Percentiles rank a stretch among this genome's conserved stretches.
Evolutionary conservation across 2,888 invertebrate species (phyloP).

Genomic region (Sminthurinus aureus): DNA sequence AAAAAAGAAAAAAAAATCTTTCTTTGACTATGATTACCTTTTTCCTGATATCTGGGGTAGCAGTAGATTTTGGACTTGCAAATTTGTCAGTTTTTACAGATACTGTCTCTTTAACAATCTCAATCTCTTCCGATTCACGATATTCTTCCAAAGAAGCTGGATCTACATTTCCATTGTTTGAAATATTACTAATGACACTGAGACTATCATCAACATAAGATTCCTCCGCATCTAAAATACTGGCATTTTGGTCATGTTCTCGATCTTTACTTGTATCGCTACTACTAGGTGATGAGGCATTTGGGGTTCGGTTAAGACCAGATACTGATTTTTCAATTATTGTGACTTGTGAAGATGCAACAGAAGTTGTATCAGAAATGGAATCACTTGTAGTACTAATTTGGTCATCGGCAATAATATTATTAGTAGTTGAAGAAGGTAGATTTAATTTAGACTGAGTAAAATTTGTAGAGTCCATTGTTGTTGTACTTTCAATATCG

Average conservation of each 20-base stretch:
- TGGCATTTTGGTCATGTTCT: slow-evolving; percentile 24
- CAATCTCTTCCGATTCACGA: slow-evolving; percentile 45
- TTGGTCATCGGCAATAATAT: slow-evolving; percentile 25
- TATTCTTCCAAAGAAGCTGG: slow-evolving; percentile 37
- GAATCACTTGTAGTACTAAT: slow-evolving; percentile 43
- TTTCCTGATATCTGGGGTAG: neutral
- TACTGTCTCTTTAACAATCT: slow-evolving; percentile 42
- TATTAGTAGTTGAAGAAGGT: neutral
- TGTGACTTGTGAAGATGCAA: slow-evolving; percentile 47
- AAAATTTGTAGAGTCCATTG: neutral
- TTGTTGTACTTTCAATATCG: slow-evolving; percentile 2
- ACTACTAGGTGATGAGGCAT: slow-evolving; percentile 34
- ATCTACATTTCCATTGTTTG: slow-evolving; percentile 24
- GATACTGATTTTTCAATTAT: slow-evolving; percentile 38
- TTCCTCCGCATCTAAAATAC: slow-evolving; percentile 41
- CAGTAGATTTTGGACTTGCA: slow-evolving; percentile 20
- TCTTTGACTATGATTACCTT: slow-evolving; percentile 11
- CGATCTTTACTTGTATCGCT: slow-evolving; percentile 41
- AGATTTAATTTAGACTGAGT: slow-evolving; percentile 8
- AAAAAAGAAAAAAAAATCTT: no score
- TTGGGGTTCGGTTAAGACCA: neutral
- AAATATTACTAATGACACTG: slow-evolving; percentile 42
- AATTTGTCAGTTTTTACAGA: slow-evolving; percentile 26
- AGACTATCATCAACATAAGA: slow-evolving; percentile 45
- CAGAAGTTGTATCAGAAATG: slow-evolving; percentile 40